Evolutionary conservation across 1,140 invertebrate species (phyloP), one percentile per base, ranked within the genome.

Genomic region (Drosophila nebulosa): DNA sequence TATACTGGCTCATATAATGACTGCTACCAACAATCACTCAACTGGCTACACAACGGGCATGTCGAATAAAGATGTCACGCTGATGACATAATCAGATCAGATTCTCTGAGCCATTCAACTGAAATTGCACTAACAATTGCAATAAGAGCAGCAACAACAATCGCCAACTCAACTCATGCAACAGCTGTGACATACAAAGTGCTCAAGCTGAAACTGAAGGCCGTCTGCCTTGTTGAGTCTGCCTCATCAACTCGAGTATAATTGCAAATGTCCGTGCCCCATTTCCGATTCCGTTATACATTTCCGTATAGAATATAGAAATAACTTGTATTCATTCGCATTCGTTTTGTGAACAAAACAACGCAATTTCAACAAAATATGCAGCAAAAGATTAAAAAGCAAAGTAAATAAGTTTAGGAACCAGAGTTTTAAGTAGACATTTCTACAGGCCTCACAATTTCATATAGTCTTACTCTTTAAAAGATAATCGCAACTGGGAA

Each of bases 261-360:
- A 72, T 72, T 72, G 69, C 52, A 32, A 73, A 58, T 73, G 69
- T 73, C 69, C 70, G 69, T 73, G 35, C 69, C 70, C 60, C 61
- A 22, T 65, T 73, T 73, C 69, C 69, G 69, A 42, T 53, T 67
- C 59, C 60, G 64, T n/a, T 70, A 67, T 57, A 57, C 70, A 55
- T 64, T 72, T 65, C 69, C 69, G 69, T 72, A 53, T 73, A 61
- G 60, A 64, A 35, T 52, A 71, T 52, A 36, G 39, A 46, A 46
- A 46, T 46, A 46, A 46, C 39, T 21, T 46, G 39, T 16, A 46
- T 46, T 46, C 39, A 46, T 21, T 46, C 21, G n/a, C 39, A n/a
- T n/a, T 46, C 16, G 21, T 21, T 3, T 46, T 57, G 68, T 56
- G 14, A 52, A 35, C 36, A 53, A 50, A 36, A 16, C 26, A 32